These are phyloP conservation scores for Gonatopus flavifemur DNA, from an alignment of 1,140 invertebrate species.

Conservation along the genomic window DNA sequence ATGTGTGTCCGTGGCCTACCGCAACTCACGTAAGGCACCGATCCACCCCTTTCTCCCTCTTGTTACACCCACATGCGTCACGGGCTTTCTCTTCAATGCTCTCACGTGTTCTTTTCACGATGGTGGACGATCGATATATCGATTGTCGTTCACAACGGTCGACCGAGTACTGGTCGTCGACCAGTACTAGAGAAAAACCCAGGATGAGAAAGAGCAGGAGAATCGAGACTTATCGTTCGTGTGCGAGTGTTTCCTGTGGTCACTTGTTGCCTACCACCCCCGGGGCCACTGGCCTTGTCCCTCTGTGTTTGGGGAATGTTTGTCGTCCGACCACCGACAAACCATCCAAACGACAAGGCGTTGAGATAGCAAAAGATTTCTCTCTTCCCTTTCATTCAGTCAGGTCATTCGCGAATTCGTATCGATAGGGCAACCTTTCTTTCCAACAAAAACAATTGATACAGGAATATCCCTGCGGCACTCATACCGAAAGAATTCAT, in stretches of 20 bases:
- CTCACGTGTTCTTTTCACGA: slow-evolving; percentile 25
- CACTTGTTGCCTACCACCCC: slow-evolving; percentile 55
- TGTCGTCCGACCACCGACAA: slow-evolving; percentile 40
- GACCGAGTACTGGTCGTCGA: slow-evolving; percentile 48
- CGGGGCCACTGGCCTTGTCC: slow-evolving; percentile 47
- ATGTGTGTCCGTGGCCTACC: slow-evolving; percentile 52
- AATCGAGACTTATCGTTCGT: slow-evolving; percentile 20
- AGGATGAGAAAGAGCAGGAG: neutral
- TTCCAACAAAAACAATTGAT: neutral
- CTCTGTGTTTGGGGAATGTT: slow-evolving; percentile 49
- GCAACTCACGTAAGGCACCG: slow-evolving; percentile 44
- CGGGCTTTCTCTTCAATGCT: slow-evolving; percentile 10
- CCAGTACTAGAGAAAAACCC: slow-evolving; percentile 14
- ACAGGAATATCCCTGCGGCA: too few relatives aligned
- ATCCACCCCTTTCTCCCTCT: slow-evolving; percentile 11
- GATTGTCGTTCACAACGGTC: slow-evolving; percentile 42
- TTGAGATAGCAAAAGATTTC: slow-evolving; percentile 19
- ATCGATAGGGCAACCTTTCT: neutral
- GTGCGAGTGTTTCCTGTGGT: slow-evolving; percentile 47
- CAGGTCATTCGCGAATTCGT: neutral
- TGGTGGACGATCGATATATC: slow-evolving; percentile 49
- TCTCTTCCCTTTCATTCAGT: neutral
- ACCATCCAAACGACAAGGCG: slow-evolving; percentile 13
- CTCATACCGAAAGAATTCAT: too few relatives aligned
- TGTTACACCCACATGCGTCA: neutral